Conservation (phyloP, 2,113 vertebrate genomes). For the Scytalopus superciliaris region DNA sequence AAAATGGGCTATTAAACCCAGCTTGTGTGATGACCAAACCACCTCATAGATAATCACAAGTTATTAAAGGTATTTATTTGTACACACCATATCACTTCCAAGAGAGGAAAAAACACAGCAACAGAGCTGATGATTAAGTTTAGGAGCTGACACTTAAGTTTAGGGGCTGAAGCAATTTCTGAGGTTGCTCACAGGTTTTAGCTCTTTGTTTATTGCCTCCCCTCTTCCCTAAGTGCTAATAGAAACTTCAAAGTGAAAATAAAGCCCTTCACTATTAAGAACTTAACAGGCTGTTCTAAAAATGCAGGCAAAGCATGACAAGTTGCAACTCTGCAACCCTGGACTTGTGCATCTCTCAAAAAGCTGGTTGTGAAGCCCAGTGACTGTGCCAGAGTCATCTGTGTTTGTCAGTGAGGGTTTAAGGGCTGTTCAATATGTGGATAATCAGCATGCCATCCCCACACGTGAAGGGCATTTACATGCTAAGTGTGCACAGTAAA, state of each 20-base stretch:
- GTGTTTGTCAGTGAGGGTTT: not conserved
- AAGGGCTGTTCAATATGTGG: not conserved
- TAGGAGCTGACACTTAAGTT: not conserved
- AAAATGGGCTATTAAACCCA: not conserved
- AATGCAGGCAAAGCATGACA: not conserved
- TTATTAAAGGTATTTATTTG: not conserved
- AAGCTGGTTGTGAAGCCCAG: not conserved
- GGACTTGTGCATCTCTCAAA: not conserved
- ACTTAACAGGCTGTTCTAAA: not conserved
- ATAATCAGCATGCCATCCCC: not conserved
- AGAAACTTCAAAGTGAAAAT: conserved; percentile 25
- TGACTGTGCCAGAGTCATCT: not conserved
- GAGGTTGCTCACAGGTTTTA: not conserved
- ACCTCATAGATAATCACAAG: not conserved
- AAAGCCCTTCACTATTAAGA: not conserved
- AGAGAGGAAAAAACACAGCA: not conserved
- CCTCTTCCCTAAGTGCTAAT: not conserved
- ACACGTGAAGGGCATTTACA: not conserved
- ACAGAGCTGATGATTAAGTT: not conserved
- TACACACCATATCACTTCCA: not conserved
- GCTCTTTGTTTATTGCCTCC: not conserved
- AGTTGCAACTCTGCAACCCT: not conserved
- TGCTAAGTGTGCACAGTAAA: not conserved
- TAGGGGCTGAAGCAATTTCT: not conserved
- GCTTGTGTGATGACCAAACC: not conserved